Base-by-base conservation (phyloP, 2,113 vertebrate genomes). In the Halichoerus grypus region DNA sequence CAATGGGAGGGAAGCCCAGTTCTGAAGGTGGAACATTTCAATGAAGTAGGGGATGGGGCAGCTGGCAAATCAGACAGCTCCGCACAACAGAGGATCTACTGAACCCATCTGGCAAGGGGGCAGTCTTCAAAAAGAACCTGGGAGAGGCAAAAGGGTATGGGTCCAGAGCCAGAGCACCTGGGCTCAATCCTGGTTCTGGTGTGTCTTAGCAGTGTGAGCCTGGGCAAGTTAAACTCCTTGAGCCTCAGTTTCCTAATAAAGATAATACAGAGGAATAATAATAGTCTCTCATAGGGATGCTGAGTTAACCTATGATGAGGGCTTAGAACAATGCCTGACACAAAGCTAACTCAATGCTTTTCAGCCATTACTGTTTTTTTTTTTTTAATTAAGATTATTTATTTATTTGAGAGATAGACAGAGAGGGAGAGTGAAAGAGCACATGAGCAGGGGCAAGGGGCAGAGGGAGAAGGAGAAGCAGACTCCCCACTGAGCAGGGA, bases 241-340 rank as follows among this genome's bases (percentile, higher is more conserved):
- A 9, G 6, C 33, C 57, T 91, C n/a, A 59, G 71, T 95, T 91
- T 97, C 82, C 72, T 95, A 77, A 76, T 21, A 42, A 18, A 67
- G 19, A 55, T 36, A 53, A 51, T 9, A 63, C 49, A 42, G 67
- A 53, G 39, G 6, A 31, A 67, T n/a, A 49, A 83, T 39, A 74
- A 61, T 22, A 61, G 36, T 61, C 36, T 88, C 49, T 94, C 13
- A 21, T 2, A n/a, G n/a, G 42, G 61, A 46, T 82, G 65, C 49
- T 92, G 26, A 92, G 33, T 49, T 79, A 65, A 49, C 89, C n/a
- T 53, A 33, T 14, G n/a, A 0, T 4, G 89, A 95, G 22, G 12
- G 24, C 86, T 82, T 61, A 36, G 24, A 96, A 92, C 26, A 81
- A 39, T 74, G 69, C 22, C 59, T 80, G 77, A 46, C 24, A 13